These are phyloP conservation scores for Sus cebifrons DNA, from an alignment of 2,797 vertebrate species.

Conservation along the genomic window DNA sequence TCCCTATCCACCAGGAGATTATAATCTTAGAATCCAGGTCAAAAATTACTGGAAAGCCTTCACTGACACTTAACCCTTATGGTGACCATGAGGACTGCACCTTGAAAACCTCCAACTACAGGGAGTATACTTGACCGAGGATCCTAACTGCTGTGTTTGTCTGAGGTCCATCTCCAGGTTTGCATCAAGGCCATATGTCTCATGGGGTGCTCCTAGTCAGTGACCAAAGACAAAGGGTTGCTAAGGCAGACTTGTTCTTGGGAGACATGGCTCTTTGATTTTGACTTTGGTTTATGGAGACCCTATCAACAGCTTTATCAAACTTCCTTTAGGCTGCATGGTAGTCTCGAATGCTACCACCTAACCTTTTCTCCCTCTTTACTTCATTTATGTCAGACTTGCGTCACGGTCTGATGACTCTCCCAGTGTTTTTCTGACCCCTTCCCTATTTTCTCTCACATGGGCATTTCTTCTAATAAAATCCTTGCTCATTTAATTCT, in stretches of 20 bases:
- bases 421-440: slow-evolving; percentile 13
- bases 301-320: not conserved
- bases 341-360: not conserved
- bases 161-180: not conserved
- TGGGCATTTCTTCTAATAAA: slow-evolving; percentile 50
- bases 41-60: slow-evolving; percentile 34
- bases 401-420: slow-evolving; percentile 30
- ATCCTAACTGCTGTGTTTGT: not conserved
- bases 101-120: not conserved
- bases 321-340: not conserved
- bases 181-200: not conserved
- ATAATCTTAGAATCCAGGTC: slow-evolving; percentile 26
- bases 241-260: slow-evolving; percentile 3
- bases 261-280: slow-evolving; percentile 23
- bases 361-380: not conserved
- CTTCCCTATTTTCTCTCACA: slow-evolving; percentile 31
- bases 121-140: not conserved
- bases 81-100: not conserved
- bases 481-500: slow-evolving; percentile 56
- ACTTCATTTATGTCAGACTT: not conserved
- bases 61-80: not conserved
- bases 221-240: not conserved
- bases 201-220: not conserved
- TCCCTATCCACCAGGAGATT: not conserved
- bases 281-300: slow-evolving; percentile 41